Conservation (phyloP, 2,888 invertebrate genomes). For the Catocala nupta region DNA sequence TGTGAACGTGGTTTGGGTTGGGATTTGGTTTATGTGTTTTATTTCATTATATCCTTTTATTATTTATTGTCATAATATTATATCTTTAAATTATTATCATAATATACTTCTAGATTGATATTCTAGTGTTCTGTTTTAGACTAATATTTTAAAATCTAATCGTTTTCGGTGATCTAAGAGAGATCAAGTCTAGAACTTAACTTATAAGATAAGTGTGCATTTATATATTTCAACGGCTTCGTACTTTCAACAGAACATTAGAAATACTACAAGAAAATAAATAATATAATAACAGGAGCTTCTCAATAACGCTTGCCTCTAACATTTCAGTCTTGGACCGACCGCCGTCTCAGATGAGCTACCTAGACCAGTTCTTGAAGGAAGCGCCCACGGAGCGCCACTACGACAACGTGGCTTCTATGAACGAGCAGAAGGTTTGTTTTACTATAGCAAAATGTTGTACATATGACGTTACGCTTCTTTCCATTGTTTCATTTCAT, state of each 20-base stretch:
- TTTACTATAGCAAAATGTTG: slow-evolving; percentile 35
- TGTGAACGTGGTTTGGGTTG: slow-evolving; percentile 81
- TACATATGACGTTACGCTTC: slow-evolving; percentile 27
- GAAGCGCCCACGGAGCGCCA: slow-evolving; percentile 87
- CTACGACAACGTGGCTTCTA: slow-evolving; percentile 80
- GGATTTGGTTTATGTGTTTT: slow-evolving; percentile 77
- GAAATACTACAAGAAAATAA: neutral
- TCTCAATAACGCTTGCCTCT: neutral
- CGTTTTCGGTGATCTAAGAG: no score
- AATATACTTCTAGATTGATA: neutral
- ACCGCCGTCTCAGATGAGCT: slow-evolving; percentile 96
- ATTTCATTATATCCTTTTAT: slow-evolving; percentile 40
- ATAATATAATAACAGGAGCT: neutral
- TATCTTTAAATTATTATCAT: neutral
- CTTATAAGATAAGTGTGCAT: no score
- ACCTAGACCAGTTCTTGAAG: slow-evolving; percentile 95
- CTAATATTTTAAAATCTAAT: no score
- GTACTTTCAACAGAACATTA: slow-evolving; percentile 27
- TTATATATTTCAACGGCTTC: no score
- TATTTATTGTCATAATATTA: slow-evolving; percentile 10
- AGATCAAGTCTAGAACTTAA: no score
- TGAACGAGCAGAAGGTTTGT: slow-evolving; percentile 81
- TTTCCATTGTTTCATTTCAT: slow-evolving; percentile 36
- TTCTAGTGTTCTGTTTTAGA: slow-evolving; percentile 13
- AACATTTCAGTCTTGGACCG: slow-evolving; percentile 92